Evolutionary conservation across 2,113 vertebrate genomes (phyloP), one percentile per base, ranked within the genome.

Genomic region (Rhinolophus sinicus): DNA sequence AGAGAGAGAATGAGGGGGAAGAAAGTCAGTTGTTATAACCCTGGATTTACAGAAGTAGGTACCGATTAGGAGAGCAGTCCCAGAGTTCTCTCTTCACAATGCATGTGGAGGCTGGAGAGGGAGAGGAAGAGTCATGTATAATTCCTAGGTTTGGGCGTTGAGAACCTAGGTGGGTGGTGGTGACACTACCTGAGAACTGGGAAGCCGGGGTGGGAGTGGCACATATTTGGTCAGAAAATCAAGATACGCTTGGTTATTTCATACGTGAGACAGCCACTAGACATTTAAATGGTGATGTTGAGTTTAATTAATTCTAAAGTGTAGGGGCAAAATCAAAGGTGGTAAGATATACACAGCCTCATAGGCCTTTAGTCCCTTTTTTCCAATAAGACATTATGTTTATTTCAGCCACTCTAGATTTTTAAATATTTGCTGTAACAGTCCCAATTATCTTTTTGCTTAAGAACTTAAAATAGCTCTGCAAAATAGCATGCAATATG

Each of bases 301-400:
- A 88, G 4, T 81, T 94, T 38, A 88, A 78, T 78, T 47, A 73
- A 64, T 88, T 94, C 9, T 85, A 65, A 83, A 88, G 47, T 30
- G 73, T 54, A 84, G 38, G 26, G 21, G 7, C 30, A 92, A 60
- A 85, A 12, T 90, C 35, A 62, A 96, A 5, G 24, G 0, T 56
- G 2, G 16, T 54, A 7, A 56, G 69, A 70, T 14, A 84, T 88
- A 54, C 1, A 15, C 38, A 50, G 24, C 64, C 19, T 81, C 40
- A 56, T 19, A 65, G 21, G 4, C 2, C 5, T 75, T 88, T 24
- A 35, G 22, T 50, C 30, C 28, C 13, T 62, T 88, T 65, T 76
- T 93, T 73, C 22, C 14, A 1, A n/a, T 33, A 75, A 95, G 35
- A 22, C 8, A 77, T 85, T 89, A 70, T 58, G 28, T 62, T 96